Percentiles rank a stretch among this genome's conserved stretches.
These are phyloP conservation scores for Rousettus madagascariensis DNA, from an alignment of 2,797 vertebrate genomes.

Conservation along the genomic window DNA sequence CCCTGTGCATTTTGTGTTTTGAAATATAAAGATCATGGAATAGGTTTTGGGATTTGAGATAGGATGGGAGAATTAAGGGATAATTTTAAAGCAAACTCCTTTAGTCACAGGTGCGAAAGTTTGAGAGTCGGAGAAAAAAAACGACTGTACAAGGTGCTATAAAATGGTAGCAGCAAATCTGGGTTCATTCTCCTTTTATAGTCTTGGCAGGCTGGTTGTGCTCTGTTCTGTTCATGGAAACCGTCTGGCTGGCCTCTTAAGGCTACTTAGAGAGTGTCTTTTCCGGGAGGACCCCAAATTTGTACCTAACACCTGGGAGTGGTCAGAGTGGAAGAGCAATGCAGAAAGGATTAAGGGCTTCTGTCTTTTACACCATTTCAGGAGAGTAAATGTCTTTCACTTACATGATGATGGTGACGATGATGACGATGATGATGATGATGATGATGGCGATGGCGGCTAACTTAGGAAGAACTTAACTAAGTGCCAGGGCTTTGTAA, in stretches of 20 bases:
- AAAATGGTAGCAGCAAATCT: not conserved
- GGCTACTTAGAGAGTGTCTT: not conserved
- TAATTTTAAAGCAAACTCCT: not conserved
- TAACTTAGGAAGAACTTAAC: not conserved
- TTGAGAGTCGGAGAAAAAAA: not conserved
- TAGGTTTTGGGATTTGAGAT: not conserved
- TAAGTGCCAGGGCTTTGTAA: not conserved
- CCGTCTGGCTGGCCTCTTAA: not conserved
- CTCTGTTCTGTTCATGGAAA: not conserved
- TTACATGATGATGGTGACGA: not conserved
- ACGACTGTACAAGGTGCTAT: not conserved
- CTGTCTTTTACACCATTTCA: not conserved
- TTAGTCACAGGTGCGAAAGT: not conserved
- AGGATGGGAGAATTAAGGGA: not conserved
- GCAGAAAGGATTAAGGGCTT: not conserved
- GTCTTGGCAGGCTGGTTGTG: not conserved
- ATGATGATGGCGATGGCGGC: too few species aligned
- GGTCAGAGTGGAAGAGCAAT: not conserved
- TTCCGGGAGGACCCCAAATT: not conserved
- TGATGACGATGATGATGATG: not conserved
- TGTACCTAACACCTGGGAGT: not conserved
- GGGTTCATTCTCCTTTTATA: not conserved
- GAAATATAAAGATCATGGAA: not conserved
- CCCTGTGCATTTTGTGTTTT: not conserved
- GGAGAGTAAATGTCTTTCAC: not conserved